These are phyloP conservation scores for Netelia fuscicornis DNA, from an alignment of 2,888 invertebrate species.

Conservation along the genomic window DNA sequence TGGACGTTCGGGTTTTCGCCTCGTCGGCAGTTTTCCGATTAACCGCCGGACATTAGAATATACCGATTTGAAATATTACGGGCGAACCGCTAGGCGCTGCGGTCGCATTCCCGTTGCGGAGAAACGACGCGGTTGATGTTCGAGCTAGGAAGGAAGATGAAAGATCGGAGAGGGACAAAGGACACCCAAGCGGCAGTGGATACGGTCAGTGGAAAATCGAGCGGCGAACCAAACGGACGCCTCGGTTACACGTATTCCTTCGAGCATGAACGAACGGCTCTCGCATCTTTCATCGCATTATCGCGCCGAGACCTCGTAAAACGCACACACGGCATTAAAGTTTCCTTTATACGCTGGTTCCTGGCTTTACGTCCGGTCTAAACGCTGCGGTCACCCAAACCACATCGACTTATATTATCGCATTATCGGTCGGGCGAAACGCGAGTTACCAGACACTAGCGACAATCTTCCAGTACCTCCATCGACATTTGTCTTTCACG, in stretches of 20 bases:
- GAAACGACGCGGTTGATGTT: constrained; percentile 57
- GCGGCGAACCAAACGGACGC: constrained; percentile 74
- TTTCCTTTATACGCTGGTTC: constrained; percentile 60
- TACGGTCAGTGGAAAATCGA: constrained; percentile 69
- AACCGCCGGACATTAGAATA: constrained; percentile 85
- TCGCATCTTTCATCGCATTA: constrained; percentile 84
- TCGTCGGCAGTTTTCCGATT: constrained; percentile 84
- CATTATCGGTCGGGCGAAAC: constrained; percentile 12
- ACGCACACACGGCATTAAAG: constrained; percentile 63
- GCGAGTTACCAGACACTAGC: background rate
- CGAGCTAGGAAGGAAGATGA: constrained; percentile 55
- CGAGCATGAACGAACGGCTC: constrained; percentile 82
- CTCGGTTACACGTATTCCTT: constrained; percentile 80
- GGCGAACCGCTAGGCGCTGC: constrained; percentile 64
- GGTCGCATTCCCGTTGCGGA: constrained; percentile 45
- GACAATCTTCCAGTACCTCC: constrained; percentile 11
- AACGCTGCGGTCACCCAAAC: constrained; percentile 30
- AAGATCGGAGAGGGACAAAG: constrained; percentile 68
- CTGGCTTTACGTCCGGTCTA: constrained; percentile 42
- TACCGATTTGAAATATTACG: constrained; percentile 85
- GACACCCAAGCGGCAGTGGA: constrained; percentile 61
- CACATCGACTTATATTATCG: constrained; percentile 35
- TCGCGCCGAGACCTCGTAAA: constrained; percentile 81
- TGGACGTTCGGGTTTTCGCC: constrained; percentile 81
- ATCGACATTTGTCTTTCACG: constrained; percentile 1